Percentiles rank a stretch among this genome's conserved stretches.
phyloP scores from a whole-genome alignment of 2,797 vertebrate species.

The Lutjanus campechanus region DNA sequence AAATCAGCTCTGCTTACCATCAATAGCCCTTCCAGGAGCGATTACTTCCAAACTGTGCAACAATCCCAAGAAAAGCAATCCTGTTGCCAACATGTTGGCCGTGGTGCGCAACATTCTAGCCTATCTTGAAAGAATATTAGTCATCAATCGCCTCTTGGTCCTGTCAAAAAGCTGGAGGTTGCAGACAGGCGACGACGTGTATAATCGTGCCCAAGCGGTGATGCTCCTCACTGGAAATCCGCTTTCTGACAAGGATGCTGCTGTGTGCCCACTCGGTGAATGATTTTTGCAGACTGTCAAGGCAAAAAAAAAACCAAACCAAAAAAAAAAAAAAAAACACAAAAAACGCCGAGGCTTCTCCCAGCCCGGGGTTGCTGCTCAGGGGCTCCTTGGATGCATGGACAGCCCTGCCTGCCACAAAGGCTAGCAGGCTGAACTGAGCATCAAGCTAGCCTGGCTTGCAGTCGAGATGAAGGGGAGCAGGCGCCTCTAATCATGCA shows the following conservation, averaged over 20 bases:
- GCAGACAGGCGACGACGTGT: slow-evolving; percentile 71
- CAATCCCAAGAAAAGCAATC: slow-evolving; percentile 84
- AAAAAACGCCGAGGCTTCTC: slow-evolving; percentile 67
- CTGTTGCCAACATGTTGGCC: slow-evolving; percentile 78
- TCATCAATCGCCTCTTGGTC: slow-evolving; percentile 77
- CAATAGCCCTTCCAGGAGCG: slow-evolving; percentile 79
- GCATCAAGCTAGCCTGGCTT: slow-evolving; percentile 77
- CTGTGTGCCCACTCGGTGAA: slow-evolving; percentile 47
- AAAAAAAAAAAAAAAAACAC: background rate
- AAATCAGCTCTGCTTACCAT: slow-evolving; percentile 80
- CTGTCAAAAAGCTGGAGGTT: slow-evolving; percentile 72
- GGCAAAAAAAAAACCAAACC: slow-evolving; percentile 10
- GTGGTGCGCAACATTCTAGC: slow-evolving; percentile 79
- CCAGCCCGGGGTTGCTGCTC: slow-evolving; percentile 67
- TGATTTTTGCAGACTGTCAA: slow-evolving; percentile 58
- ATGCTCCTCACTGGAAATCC: slow-evolving; percentile 67
- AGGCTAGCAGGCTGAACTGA: slow-evolving; percentile 76
- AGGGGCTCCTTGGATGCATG: slow-evolving; percentile 79
- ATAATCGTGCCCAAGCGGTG: slow-evolving; percentile 52
- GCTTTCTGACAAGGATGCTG: slow-evolving; percentile 66
- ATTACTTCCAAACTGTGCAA: slow-evolving; percentile 84
- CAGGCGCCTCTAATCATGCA: slow-evolving; percentile 63
- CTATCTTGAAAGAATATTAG: slow-evolving; percentile 58
- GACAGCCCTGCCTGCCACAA: slow-evolving; percentile 77
- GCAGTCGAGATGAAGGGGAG: slow-evolving; percentile 59